Evolutionary conservation across 2,113 vertebrate species (phyloP).

Genomic region (Scartelaos histophorus): DNA sequence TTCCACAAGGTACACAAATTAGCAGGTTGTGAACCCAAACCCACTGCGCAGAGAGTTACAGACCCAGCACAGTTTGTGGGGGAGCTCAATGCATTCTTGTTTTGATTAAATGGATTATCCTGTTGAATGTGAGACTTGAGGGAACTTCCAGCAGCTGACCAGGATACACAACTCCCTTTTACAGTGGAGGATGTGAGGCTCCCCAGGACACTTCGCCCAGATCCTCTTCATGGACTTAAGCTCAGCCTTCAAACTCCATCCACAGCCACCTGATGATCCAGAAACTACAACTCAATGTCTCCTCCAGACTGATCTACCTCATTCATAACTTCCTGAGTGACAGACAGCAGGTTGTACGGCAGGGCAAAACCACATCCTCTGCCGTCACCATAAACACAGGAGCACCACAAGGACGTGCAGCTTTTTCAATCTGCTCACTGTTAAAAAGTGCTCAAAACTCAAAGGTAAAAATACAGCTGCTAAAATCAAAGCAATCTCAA

Average conservation of each 20-base stretch:
- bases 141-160: not conserved
- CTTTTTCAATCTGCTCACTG: too few species aligned
- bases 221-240: not conserved
- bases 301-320: too few species aligned
- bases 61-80: not conserved
- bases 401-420: too few species aligned
- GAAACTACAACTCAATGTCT: too few species aligned
- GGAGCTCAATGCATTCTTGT: not conserved
- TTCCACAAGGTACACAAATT: not conserved
- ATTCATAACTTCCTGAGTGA: too few species aligned
- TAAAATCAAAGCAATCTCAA: too few species aligned
- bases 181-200: not conserved
- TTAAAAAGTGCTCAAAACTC: too few species aligned
- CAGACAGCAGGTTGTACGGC: not conserved
- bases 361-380: too few species aligned
- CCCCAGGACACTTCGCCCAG: not conserved
- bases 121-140: not conserved
- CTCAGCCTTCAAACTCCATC: not conserved
- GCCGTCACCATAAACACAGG: too few species aligned
- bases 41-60: not conserved
- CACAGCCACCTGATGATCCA: not conserved
- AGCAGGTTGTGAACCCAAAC: not conserved
- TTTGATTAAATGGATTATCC: not conserved
- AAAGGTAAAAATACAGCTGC: too few species aligned
- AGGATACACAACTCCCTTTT: not conserved